Evolutionary conservation across 2,113 vertebrate species (phyloP).

Genomic region (Mystacornis crossleyi): DNA sequence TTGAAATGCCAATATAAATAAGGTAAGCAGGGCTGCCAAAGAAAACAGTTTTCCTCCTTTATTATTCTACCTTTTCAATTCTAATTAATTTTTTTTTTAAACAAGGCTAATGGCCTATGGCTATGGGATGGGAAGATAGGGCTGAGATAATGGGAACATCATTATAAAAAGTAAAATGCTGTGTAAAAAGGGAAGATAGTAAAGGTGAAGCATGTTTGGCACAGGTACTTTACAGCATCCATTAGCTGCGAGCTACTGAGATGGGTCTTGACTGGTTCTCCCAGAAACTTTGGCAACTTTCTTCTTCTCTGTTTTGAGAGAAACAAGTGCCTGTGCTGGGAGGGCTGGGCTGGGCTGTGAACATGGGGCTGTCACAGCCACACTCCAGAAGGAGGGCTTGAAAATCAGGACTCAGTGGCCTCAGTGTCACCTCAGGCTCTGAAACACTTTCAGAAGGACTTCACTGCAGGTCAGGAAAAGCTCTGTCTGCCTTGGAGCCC

Average conservation of each 20-base stretch:
- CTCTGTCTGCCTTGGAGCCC: accelerated
- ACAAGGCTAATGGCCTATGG: constrained; percentile 33
- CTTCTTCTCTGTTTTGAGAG: constrained; percentile 26
- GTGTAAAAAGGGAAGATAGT: constrained; percentile 48
- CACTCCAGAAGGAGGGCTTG: accelerated
- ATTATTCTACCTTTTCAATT: constrained; percentile 59
- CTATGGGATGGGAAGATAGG: constrained; percentile 46
- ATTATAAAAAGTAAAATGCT: constrained; percentile 35
- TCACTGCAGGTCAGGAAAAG: background rate
- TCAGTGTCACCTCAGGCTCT: background rate
- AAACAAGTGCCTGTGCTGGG: constrained; percentile 20
- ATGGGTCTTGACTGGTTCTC: constrained; percentile 64
- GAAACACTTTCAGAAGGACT: background rate
- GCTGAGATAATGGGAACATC: constrained; percentile 45
- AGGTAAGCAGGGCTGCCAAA: constrained; percentile 17
- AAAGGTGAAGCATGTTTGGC: constrained; percentile 42
- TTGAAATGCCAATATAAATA: constrained; percentile 53
- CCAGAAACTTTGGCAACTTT: constrained; percentile 37
- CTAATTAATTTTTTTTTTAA: constrained; percentile 51
- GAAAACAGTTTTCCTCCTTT: constrained; percentile 39
- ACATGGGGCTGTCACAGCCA: background rate
- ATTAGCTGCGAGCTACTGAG: constrained; percentile 32
- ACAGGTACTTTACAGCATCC: background rate
- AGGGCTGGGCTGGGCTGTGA: background rate
- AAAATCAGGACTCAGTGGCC: background rate